phyloP scores from a whole-genome alignment of 1,140 invertebrate species.

The Anagrus nilaparvatae region DNA sequence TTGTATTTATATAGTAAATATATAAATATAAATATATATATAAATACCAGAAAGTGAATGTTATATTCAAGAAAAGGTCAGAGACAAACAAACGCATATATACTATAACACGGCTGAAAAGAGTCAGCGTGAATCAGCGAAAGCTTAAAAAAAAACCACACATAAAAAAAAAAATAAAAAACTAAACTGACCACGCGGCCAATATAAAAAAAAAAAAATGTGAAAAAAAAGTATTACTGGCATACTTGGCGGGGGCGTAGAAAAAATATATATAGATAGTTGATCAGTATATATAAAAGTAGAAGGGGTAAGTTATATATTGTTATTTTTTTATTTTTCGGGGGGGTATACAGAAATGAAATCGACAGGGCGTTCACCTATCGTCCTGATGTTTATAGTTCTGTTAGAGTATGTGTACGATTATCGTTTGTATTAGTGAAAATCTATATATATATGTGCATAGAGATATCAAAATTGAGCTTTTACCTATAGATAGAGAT shows the following conservation, averaged over 20 bases:
- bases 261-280: conserved; percentile 24
- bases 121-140: conserved; percentile 1
- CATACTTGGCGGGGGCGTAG: conserved; percentile 23
- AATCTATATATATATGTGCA: conserved; percentile 4
- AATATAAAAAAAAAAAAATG: conserved; percentile 4
- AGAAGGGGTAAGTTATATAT: conserved; percentile 23
- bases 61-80: too few relatives aligned
- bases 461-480: too few relatives aligned
- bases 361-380: conserved; percentile 38
- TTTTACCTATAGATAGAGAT: too few relatives aligned
- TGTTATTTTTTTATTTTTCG: conserved; percentile 10
- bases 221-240: conserved; percentile 14
- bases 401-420: conserved; percentile 2
- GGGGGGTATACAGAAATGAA: conserved; percentile 24
- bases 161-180: conserved; percentile 11
- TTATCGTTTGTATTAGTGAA: conserved; percentile 17
- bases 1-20: too few relatives aligned
- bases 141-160: conserved; percentile 7
- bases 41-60: too few relatives aligned
- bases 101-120: not conserved
- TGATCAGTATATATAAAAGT: conserved; percentile 21
- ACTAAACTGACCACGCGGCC: not conserved
- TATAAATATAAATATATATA: too few relatives aligned
- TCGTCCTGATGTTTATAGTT: conserved; percentile 23
- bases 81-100: conserved; percentile 5